Percentiles rank a stretch among this genome's conserved stretches.
Conservation (phyloP, 2,888 invertebrate species). For the Melanargia galathea region DNA sequence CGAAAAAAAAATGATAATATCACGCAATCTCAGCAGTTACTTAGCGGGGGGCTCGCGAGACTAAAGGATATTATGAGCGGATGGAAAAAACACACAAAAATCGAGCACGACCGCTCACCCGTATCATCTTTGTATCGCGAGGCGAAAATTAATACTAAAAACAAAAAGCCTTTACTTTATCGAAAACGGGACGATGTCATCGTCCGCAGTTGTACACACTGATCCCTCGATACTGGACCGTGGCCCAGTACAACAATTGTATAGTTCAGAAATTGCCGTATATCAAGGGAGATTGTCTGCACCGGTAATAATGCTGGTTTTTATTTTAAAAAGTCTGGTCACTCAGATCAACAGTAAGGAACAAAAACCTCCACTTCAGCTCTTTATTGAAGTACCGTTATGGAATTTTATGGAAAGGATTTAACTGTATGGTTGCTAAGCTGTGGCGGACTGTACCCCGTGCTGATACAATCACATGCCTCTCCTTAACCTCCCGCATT, state of each 20-base stretch:
- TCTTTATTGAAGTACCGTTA: too few species aligned
- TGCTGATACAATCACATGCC: slow-evolving; percentile 52
- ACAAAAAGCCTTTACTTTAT: slow-evolving; percentile 63
- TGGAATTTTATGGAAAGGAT: neutral
- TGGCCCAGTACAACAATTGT: neutral
- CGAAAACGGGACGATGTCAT: slow-evolving; percentile 74
- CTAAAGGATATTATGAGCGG: slow-evolving; percentile 31
- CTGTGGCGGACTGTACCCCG: slow-evolving; percentile 38
- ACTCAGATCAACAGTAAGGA: neutral
- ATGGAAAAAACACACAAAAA: slow-evolving; percentile 37
- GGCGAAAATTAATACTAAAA: slow-evolving; percentile 72
- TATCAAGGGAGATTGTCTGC: too few species aligned
- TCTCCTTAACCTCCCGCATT: slow-evolving; percentile 22
- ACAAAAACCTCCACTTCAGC: neutral
- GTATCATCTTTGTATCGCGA: slow-evolving; percentile 59
- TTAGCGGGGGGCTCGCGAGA: slow-evolving; percentile 36
- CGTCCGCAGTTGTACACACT: slow-evolving; percentile 56
- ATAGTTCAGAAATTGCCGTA: neutral
- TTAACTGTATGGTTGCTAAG: neutral
- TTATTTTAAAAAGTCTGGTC: neutral
- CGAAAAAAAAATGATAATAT: slow-evolving; percentile 33
- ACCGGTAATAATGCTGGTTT: neutral
- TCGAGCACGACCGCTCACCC: slow-evolving; percentile 42
- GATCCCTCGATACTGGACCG: slow-evolving; percentile 61
- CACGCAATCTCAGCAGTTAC: slow-evolving; percentile 33